Base-by-base conservation (phyloP, 1,140 invertebrate genomes). In the Condylostylus longicornis region DNA sequence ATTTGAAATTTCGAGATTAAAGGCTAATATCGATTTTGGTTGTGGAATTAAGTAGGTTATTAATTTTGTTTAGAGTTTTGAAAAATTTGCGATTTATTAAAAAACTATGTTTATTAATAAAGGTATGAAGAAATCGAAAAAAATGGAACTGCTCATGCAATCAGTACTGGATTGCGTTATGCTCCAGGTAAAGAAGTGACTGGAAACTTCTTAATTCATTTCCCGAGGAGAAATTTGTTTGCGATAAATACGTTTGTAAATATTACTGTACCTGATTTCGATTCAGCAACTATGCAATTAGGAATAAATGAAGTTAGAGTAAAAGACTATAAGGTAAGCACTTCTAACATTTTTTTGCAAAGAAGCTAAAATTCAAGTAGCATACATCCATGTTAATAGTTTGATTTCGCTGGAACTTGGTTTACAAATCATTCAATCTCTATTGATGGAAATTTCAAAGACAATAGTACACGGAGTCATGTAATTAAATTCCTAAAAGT, bases 361-460 rank as follows among this genome's bases (percentile, higher is more conserved):
- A 25, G 12, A 25, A 8, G 22, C 7, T 25, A 8, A 25, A 7
- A 31, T 31, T 15, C 29, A 31, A 12, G 14, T 10, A 12, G 29
- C 14, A 6, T 12, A 31, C 9, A 13, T 31, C 7, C n/a, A 13
- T 8, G 18, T 30, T 40, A 46, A 15, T 43, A 78, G 63, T 51
- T 82, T 5, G 74, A 79, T 28, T 64, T 80, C 20, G 62, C 69
- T 4, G 79, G 77, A 0, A 69, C 74, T 0, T 84, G 80, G 80
- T 84, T 86, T 49, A 82, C 77, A 38, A 79, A 79, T 2, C 74
- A 81, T 35, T 79, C 75, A 27, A 64, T 79, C 18, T 70, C 70
- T 4, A 61, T 74, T 1, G 68, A 70, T 28, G 81, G 78, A 2
- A 65, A 71, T 5, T 86, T 83, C 46, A 69, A 74, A 33, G 79